Conservation (phyloP, 2,888 invertebrate species). For the Amiota mariae region DNA sequence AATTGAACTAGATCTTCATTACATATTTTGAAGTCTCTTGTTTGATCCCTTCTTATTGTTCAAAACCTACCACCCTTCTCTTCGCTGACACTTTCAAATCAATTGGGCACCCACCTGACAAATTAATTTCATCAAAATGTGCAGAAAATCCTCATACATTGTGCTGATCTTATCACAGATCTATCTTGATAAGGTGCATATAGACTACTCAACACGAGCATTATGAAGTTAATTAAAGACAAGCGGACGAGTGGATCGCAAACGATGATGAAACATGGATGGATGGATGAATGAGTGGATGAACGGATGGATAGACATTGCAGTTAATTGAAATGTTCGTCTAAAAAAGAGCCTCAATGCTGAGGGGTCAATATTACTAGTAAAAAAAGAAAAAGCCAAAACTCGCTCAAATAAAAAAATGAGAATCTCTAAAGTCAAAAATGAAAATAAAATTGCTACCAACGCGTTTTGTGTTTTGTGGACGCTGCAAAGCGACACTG, state of each 20-base stretch:
- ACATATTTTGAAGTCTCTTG: not conserved
- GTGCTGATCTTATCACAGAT: conserved; percentile 54
- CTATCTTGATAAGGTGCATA: conserved; percentile 55
- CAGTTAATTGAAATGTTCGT: conserved; percentile 71
- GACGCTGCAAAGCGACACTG: conserved; percentile 14
- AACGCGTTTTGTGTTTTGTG: conserved; percentile 11
- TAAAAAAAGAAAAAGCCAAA: conserved; percentile 22
- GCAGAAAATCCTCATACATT: conserved; percentile 4
- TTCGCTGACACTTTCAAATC: too few species aligned
- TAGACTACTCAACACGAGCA: conserved; percentile 41
- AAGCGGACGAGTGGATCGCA: conserved; percentile 57
- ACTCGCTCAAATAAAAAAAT: conserved; percentile 42
- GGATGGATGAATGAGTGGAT: conserved; percentile 38
- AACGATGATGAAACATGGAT: conserved; percentile 51
- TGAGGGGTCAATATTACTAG: conserved; percentile 19
- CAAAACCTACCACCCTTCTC: too few species aligned
- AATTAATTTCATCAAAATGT: not conserved
- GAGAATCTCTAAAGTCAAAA: conserved; percentile 40
- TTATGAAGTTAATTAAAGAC: conserved; percentile 64
- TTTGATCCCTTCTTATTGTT: not conserved
- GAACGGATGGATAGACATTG: conserved; percentile 53
- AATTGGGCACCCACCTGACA: not conserved
- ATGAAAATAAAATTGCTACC: conserved; percentile 46
- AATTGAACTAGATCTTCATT: not conserved
- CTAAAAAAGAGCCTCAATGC: not conserved